A percentile compares a stretch with the other conserved stretches of the same genome.
phyloP scores from a whole-genome alignment of 2,888 invertebrate species.

The Calliphora vomitoria region DNA sequence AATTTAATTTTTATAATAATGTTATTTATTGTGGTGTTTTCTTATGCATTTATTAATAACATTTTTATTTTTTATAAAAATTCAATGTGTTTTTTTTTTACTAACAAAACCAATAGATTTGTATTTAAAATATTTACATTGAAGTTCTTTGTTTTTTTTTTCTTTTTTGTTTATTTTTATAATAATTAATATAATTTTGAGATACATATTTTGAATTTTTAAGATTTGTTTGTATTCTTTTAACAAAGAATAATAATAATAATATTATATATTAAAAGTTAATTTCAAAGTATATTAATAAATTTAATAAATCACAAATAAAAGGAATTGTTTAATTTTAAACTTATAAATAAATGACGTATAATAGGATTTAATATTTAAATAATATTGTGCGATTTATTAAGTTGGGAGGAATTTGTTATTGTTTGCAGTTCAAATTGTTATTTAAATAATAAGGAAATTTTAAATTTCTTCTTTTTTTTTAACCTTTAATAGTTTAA shows the following conservation, averaged over 20 bases:
- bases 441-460: slow-evolving; percentile 54
- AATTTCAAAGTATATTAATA: slow-evolving; percentile 17
- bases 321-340: slow-evolving; percentile 38
- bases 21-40: slow-evolving; percentile 37
- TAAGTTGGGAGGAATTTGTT: not conserved
- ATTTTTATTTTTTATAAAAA: slow-evolving; percentile 45
- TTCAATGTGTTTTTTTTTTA: slow-evolving; percentile 39
- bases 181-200: not conserved
- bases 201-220: slow-evolving; percentile 9
- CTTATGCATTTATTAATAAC: slow-evolving; percentile 51
- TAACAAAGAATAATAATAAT: slow-evolving; percentile 16
- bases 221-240: slow-evolving; percentile 12
- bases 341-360: slow-evolving; percentile 34
- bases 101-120: slow-evolving; percentile 53
- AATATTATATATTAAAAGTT: slow-evolving; percentile 7
- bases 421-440: not conserved
- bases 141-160: not conserved
- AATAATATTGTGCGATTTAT: slow-evolving; percentile 66
- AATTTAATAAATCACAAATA: slow-evolving; percentile 51
- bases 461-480: slow-evolving; percentile 55
- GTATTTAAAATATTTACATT: slow-evolving; percentile 53
- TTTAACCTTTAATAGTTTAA: slow-evolving; percentile 40
- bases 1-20: slow-evolving; percentile 23
- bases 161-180: not conserved
- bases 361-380: slow-evolving; percentile 10